phyloP scores from a whole-genome alignment of 2,797 vertebrate species.

The Champsocephalus esox region DNA sequence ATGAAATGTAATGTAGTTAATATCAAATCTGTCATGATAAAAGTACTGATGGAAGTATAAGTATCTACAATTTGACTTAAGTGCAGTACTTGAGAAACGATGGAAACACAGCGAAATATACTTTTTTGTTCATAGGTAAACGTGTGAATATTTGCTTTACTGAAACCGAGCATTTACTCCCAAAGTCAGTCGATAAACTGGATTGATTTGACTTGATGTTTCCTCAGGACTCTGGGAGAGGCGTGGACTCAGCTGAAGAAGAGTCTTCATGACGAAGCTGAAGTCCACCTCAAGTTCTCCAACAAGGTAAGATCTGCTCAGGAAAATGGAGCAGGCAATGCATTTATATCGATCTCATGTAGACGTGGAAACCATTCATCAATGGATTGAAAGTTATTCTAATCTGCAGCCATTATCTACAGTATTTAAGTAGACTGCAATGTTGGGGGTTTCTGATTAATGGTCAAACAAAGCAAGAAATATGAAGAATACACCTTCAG shows the following conservation, averaged over 20 bases:
- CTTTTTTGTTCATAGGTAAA: no score
- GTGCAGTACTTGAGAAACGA: background rate
- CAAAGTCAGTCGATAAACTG: background rate
- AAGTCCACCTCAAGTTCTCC: constrained; percentile 98
- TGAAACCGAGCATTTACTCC: background rate
- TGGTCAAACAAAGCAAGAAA: background rate
- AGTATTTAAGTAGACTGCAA: no score
- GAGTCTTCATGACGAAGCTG: constrained; percentile 95
- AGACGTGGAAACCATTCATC: background rate
- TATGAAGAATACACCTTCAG: background rate
- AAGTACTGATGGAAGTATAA: background rate
- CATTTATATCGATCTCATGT: background rate
- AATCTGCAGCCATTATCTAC: background rate
- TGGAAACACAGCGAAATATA: no score
- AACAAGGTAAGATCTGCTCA: constrained; percentile 88
- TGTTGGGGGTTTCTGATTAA: no score
- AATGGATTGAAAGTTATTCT: background rate
- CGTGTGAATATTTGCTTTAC: background rate
- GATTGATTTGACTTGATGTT: background rate
- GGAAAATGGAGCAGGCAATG: background rate
- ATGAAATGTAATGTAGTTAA: background rate
- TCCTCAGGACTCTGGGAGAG: constrained; percentile 92
- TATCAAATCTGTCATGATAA: background rate
- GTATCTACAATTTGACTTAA: background rate
- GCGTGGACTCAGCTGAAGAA: constrained; percentile 97